Percentiles rank a stretch among this genome's conserved stretches.
Evolutionary conservation across 64 coral and sea anemone species (phyloP).

Genomic region (Stichodactyla helianthus): DNA sequence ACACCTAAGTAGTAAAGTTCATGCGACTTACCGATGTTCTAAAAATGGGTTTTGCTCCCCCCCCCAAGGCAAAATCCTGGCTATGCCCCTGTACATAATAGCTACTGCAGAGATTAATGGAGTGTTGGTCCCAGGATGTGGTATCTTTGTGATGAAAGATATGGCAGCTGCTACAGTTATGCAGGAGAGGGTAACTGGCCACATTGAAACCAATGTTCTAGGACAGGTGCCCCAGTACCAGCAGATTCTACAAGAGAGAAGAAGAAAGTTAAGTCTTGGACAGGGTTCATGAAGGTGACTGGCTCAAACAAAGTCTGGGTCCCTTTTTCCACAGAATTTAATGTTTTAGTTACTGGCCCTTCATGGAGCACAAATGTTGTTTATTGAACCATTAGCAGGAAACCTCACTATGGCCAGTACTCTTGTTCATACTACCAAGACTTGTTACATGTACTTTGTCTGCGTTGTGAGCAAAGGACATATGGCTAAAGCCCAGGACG

Average conservation of each 20-base stretch:
- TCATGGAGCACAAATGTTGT: neutral
- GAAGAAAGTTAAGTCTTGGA: too few species aligned
- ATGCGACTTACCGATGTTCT: too few species aligned
- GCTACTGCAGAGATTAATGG: conserved; percentile 12
- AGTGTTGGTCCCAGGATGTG: conserved; percentile 34
- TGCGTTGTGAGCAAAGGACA: conserved; percentile 17
- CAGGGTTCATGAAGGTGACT: too few species aligned
- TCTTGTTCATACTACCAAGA: conserved; percentile 36
- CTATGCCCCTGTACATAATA: conserved; percentile 17
- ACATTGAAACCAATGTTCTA: conserved; percentile 22
- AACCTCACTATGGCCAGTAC: conserved; percentile 47
- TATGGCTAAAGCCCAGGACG: conserved; percentile 51
- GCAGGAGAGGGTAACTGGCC: neutral
- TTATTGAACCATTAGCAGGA: conserved; percentile 43
- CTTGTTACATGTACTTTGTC: conserved; percentile 25
- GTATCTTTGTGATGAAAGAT: conserved; percentile 46
- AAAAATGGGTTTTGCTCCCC: too few species aligned
- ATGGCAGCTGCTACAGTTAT: conserved; percentile 34
- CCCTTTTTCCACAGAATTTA: conserved; percentile 22
- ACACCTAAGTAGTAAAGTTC: too few species aligned
- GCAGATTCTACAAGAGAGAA: too few species aligned
- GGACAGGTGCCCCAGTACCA: neutral
- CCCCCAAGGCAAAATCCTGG: too few species aligned
- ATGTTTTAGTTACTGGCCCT: conserved; percentile 11
- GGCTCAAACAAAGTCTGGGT: conserved; percentile 34